Evolutionary conservation across 2,113 vertebrate genomes (phyloP), one percentile per base, ranked within the genome.

Genomic region (Sinocyclocheilus rhinocerous): DNA sequence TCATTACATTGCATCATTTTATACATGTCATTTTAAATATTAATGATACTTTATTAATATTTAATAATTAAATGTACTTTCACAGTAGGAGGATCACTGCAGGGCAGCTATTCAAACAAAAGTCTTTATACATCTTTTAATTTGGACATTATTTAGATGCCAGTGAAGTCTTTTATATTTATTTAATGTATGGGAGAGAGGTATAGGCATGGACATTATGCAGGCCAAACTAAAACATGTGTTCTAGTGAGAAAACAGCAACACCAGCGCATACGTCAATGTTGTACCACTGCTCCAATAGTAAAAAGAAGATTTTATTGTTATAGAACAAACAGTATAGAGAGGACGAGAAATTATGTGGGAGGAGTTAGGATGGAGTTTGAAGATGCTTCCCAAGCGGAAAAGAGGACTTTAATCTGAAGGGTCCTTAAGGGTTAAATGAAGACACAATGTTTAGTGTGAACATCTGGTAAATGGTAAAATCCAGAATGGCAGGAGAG

Each of bases 1-100:
- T 80, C 57, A 78, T 33, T 42, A 1, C n/a, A 80, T 80, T 61
- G 77, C 77, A 63, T 80, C 57, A 80, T 61, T 24, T 24, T 80
- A 12, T 16, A 42, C 33, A 18, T 42, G 55, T 61, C 1, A 0
- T 24, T 42, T 42, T 61, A 61, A 61, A 1, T 80, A 39, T 59
- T 63, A 80, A 63, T 80, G n/a, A 5, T 39, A n/a, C 13, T 16
- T 78, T 24, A 61, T 42, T 80, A 63, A 15, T 61, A 80, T 24
- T 61, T 63, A 55, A 29, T 20, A 77, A 20, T 33, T 77, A 42
- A 12, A 10, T 39, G 33, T 61, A 24, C 5, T 61, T 79, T 61
- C 55, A 79, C 0, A 0, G 29, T 24, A n/a, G 20, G 20, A 4
- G 42, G 76, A 59, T 78, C 52, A 59, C 9, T 13, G 26, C 26